Base-by-base conservation (phyloP, 2,888 invertebrate species). In the Mimachlamys varia region DNA sequence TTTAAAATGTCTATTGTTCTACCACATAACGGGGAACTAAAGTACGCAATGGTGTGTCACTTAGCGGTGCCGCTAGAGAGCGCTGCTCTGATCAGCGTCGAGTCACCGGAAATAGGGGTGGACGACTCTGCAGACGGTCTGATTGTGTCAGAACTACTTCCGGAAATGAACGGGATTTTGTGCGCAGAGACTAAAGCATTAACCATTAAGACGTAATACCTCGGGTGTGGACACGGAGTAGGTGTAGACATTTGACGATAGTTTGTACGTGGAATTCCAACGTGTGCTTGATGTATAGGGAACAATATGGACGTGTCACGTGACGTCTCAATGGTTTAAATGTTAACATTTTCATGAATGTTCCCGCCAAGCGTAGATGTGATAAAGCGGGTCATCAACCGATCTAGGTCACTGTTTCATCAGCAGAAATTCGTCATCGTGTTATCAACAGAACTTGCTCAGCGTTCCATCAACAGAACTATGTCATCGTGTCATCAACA, bases 21-120 rank as follows among this genome's bases (percentile, higher is more conserved):
- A 7, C 76, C 76, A 33, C 27, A 33, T 27, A 27, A 22, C 13
- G 33, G 33, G 2, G 76, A 76, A 12, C 33, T 76, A 0, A 76
- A 76, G 33, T 76, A 76, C 76, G 76, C 76, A 0, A 76, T 76
- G 76, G 76, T 76, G 76, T 76, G 76, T 33, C 76, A 76, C 27
- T 27, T 76, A 22, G 76, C 76, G 33, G 76, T 76, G 27, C 76
- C 76, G 4, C 33, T 76, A 10, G 76, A 76, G 27, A 76, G 13
- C 76, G 76, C 76, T 33, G 27, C 33, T 76, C 76, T 33, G 33
- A 27, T 76, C 27, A 76, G 76, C 76, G 33, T 22, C 12, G 76
- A 76, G 76, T 76, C 76, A 76, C 76, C 76, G 76, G 76, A 27
- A 76, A 76, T 76, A 76, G 76, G 76, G 12, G 76, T 76, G 7